These are phyloP conservation scores for Perca fluviatilis DNA, from an alignment of 2,113 vertebrate genomes.

Conservation along the genomic window DNA sequence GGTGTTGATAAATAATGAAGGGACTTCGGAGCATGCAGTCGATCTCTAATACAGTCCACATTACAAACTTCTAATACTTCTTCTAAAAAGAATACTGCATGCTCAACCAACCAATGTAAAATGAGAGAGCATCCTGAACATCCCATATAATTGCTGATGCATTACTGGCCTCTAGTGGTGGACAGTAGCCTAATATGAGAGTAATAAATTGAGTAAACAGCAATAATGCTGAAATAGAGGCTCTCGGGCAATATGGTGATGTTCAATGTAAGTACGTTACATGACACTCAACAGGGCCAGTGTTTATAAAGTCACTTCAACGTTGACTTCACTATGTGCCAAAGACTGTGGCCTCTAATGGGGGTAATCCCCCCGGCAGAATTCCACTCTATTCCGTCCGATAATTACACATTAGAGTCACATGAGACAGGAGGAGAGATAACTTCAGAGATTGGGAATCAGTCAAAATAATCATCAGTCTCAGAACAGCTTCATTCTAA, in stretches of 20 bases:
- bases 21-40: neutral
- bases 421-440: constrained; percentile 19
- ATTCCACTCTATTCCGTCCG: constrained; percentile 34
- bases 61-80: neutral
- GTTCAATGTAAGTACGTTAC: constrained; percentile 45
- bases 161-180: constrained; percentile 81
- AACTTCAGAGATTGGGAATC: constrained; percentile 18
- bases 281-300: constrained; percentile 38
- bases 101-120: neutral
- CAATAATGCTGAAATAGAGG: constrained; percentile 26
- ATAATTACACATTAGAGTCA: constrained; percentile 51
- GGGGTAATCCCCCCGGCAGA: constrained; percentile 28
- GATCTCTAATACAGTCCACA: neutral
- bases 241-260: constrained; percentile 19
- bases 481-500: neutral
- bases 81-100: constrained; percentile 4
- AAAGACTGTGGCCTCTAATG: constrained; percentile 45
- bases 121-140: neutral
- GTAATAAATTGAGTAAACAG: constrained; percentile 49
- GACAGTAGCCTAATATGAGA: neutral
- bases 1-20: neutral
- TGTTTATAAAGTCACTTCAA: constrained; percentile 43
- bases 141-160: constrained; percentile 39
- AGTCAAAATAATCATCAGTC: constrained; percentile 16
- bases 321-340: constrained; percentile 22